These are phyloP conservation scores for Berghia stephanieae DNA, from an alignment of 1,140 invertebrate species.

Conservation along the genomic window DNA sequence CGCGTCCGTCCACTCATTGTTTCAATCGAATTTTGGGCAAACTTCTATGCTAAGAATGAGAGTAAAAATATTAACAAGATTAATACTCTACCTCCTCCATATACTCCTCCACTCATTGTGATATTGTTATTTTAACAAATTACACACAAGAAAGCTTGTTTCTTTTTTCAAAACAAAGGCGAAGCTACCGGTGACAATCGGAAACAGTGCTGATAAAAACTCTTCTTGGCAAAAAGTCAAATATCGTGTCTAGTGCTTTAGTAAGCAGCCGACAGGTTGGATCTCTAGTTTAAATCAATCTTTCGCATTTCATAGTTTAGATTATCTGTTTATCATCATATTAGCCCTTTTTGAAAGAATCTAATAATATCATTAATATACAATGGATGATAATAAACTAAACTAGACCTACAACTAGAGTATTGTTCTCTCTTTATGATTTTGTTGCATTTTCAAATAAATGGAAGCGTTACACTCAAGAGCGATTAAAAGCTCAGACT, in stretches of 20 bases:
- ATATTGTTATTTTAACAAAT: neutral
- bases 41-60: neutral
- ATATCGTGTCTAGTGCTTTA: neutral
- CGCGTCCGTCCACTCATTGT: neutral
- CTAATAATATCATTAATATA: too few relatives aligned
- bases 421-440: too few relatives aligned
- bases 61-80: neutral
- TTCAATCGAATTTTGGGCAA: neutral
- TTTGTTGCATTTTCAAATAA: too few relatives aligned
- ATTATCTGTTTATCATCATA: neutral
- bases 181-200: too few relatives aligned
- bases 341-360: too few relatives aligned
- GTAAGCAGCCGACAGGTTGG: neutral
- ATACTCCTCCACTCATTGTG: slow-evolving; percentile 63
- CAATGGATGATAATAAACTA: too few relatives aligned
- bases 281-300: neutral
- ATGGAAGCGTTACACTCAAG: too few relatives aligned
- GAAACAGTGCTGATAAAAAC: neutral
- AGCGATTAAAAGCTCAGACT: too few relatives aligned
- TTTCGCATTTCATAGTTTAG: neutral
- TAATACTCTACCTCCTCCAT: slow-evolving; percentile 57
- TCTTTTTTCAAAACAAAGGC: too few relatives aligned
- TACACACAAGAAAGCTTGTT: neutral
- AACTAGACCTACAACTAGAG: too few relatives aligned
- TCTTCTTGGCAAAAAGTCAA: neutral